Percentiles rank a stretch among this genome's conserved stretches.
Conservation (phyloP, 2,113 vertebrate genomes). For the Platichthys stellatus region DNA sequence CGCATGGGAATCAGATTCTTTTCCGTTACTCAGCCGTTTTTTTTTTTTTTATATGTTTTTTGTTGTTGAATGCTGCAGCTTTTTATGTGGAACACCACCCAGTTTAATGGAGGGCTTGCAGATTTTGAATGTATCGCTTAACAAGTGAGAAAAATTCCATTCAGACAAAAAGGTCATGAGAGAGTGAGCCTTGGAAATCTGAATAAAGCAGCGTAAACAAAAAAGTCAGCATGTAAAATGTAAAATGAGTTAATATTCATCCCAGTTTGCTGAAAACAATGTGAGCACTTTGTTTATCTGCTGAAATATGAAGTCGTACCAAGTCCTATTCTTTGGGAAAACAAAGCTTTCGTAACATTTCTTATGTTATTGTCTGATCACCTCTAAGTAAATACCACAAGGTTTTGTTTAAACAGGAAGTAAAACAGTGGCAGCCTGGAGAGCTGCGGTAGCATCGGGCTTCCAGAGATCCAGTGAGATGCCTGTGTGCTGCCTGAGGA, state of each 20-base stretch:
- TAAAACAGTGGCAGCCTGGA: conserved; percentile 36
- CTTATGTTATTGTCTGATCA: conserved; percentile 33
- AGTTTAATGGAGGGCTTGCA: conserved; percentile 75
- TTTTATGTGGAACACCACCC: conserved; percentile 80
- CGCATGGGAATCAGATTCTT: conserved; percentile 64
- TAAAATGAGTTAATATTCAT: no score
- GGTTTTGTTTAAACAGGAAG: conserved; percentile 51
- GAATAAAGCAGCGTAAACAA: conserved; percentile 18
- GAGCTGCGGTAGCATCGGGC: conserved; percentile 24
- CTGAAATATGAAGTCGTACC: no score
- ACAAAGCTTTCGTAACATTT: conserved; percentile 37
- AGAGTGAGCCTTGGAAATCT: conserved; percentile 34
- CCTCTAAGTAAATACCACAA: conserved; percentile 26
- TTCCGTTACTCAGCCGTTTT: conserved; percentile 46
- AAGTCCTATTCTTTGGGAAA: background rate
- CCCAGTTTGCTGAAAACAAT: no score
- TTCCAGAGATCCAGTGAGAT: conserved; percentile 27
- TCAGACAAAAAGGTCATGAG: conserved; percentile 42
- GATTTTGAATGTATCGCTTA: conserved; percentile 68
- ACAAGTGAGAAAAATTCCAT: conserved; percentile 70
- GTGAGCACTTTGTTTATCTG: no score
- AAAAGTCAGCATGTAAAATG: no score
- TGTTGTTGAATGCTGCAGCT: conserved; percentile 51
- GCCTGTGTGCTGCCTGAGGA: conserved; percentile 39
- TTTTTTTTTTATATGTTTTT: conserved; percentile 49